A percentile compares a stretch with the other conserved stretches of the same genome.
phyloP scores from a whole-genome alignment of 2,113 vertebrate genomes.

The Lagenorhynchus albirostris region DNA sequence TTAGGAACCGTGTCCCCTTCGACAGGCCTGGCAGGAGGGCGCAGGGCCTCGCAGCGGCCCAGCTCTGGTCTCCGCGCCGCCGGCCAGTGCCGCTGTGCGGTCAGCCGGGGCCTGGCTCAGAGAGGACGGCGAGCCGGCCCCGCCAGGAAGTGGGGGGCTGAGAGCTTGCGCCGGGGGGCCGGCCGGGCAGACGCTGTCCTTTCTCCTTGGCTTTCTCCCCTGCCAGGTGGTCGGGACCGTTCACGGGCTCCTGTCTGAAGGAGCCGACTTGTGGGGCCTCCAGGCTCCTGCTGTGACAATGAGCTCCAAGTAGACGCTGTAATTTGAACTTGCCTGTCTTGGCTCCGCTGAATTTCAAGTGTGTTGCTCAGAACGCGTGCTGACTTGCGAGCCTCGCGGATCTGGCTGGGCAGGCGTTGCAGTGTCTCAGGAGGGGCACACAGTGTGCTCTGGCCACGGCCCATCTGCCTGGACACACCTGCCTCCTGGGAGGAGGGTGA shows the following conservation, averaged over 20 bases:
- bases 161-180: not conserved
- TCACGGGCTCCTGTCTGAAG: not conserved
- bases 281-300: not conserved
- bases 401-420: not conserved
- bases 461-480: not conserved
- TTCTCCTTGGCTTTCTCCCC: not conserved
- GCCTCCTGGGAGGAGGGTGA: rapidly evolving
- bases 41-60: too few species aligned
- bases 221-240: not conserved
- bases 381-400: not conserved
- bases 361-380: not conserved
- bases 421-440: not conserved
- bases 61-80: too few species aligned
- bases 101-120: not conserved
- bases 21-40: too few species aligned
- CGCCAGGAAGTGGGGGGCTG: not conserved
- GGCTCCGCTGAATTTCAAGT: not conserved
- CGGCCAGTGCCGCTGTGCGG: not conserved
- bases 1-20: too few species aligned
- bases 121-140: rapidly evolving
- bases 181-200: not conserved
- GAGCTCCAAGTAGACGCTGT: not conserved
- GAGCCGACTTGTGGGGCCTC: not conserved
- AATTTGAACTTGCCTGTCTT: constrained; percentile 46
- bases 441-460: not conserved